Percentiles rank a stretch among this genome's conserved stretches.
Evolutionary conservation across 2,113 vertebrate genomes (phyloP).

Genomic region (Triplophysa tibetana): DNA sequence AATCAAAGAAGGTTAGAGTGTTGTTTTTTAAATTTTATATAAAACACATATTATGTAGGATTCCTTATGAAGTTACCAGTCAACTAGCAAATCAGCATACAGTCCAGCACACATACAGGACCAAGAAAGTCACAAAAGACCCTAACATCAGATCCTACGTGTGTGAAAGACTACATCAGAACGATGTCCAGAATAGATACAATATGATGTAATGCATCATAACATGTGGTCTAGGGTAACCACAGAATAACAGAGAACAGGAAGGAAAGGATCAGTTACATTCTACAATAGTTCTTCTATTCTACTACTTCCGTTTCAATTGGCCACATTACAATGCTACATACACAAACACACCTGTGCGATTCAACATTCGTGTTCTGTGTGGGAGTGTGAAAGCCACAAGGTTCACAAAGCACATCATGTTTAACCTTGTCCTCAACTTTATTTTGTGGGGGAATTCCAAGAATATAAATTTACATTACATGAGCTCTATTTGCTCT

Average conservation of each 20-base stretch:
- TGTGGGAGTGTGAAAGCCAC: neutral
- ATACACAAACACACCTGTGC: constrained; percentile 20
- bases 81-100: neutral
- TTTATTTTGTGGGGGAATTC: neutral
- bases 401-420: neutral
- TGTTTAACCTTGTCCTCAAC: neutral
- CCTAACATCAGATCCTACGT: too few species aligned
- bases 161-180: neutral
- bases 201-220: neutral
- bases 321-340: neutral
- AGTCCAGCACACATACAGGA: neutral
- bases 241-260: constrained; percentile 33
- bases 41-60: too few species aligned
- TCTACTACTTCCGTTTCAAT: neutral
- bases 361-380: neutral
- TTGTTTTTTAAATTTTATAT: too few species aligned
- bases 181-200: constrained; percentile 12
- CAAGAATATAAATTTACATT: neutral
- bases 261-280: neutral
- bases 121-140: neutral
- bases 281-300: constrained; percentile 9
- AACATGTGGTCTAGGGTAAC: constrained; percentile 10
- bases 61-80: neutral
- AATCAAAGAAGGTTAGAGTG: too few species aligned
- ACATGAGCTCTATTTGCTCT: neutral